Conservation (phyloP, 2,113 vertebrate species). For the Calyptomena viridis region DNA sequence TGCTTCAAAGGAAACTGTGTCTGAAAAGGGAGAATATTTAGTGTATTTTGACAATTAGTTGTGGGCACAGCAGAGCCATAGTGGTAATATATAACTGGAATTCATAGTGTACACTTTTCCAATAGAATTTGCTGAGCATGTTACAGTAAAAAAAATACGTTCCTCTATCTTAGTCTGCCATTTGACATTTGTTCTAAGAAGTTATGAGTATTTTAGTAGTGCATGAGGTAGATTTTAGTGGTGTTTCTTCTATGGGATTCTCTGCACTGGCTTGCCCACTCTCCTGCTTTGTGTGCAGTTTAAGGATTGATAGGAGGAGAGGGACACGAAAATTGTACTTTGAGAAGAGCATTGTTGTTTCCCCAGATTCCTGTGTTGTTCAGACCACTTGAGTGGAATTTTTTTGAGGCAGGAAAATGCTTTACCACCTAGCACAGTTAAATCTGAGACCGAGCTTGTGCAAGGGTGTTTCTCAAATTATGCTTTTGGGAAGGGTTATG, state of each 20-base stretch:
- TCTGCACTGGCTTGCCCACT: background rate
- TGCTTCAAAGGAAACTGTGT: background rate
- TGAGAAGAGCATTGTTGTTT: background rate
- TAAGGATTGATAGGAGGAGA: background rate
- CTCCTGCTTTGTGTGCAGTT: background rate
- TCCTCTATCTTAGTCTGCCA: background rate
- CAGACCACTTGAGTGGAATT: background rate
- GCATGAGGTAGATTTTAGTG: background rate
- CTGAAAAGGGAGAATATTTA: background rate
- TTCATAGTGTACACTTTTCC: background rate
- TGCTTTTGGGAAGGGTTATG: background rate
- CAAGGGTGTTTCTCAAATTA: background rate
- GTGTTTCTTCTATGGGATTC: background rate
- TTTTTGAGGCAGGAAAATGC: background rate
- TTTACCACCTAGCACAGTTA: background rate
- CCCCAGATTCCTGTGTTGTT: background rate
- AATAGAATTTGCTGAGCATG: background rate
- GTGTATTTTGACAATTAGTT: background rate
- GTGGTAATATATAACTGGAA: background rate
- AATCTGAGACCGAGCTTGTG: background rate
- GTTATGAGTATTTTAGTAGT: background rate
- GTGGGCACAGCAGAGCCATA: background rate
- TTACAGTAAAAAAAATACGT: background rate
- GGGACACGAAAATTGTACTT: background rate
- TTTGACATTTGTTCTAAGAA: background rate